These are phyloP conservation scores for Danaus melanippus DNA, from an alignment of 1,140 invertebrate species.

Conservation along the genomic window DNA sequence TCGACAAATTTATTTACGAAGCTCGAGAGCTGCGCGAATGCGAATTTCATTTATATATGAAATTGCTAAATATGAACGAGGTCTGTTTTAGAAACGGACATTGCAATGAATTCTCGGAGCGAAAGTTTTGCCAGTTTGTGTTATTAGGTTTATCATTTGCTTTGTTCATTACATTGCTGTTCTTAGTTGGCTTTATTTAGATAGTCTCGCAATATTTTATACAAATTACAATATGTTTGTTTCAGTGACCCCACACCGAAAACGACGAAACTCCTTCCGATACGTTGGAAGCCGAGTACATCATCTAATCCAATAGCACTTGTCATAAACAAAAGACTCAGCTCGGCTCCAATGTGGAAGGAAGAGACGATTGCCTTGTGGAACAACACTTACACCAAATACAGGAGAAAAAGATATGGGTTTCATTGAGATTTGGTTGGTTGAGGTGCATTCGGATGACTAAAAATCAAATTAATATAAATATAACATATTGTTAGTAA, in stretches of 20 bases:
- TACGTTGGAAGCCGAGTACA: constrained; percentile 44
- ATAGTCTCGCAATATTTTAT: not conserved
- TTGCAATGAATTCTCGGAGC: not conserved
- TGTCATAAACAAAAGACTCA: constrained; percentile 37
- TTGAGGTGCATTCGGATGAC: no score
- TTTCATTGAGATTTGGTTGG: constrained; percentile 11
- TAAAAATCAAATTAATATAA: not conserved
- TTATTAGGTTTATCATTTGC: constrained; percentile 4
- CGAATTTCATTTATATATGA: constrained; percentile 12
- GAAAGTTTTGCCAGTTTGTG: not conserved
- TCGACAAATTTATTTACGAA: constrained; percentile 17
- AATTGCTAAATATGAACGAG: constrained; percentile 1
- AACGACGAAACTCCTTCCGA: constrained; percentile 32
- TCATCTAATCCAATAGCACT: constrained; percentile 43
- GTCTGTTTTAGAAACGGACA: constrained; percentile 7
- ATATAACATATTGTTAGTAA: not conserved
- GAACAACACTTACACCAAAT: constrained; percentile 55
- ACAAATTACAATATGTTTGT: constrained; percentile 11
- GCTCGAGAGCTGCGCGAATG: constrained; percentile 4
- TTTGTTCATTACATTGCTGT: constrained; percentile 5
- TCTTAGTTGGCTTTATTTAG: not conserved
- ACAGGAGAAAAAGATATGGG: constrained; percentile 43
- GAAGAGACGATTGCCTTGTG: constrained; percentile 36
- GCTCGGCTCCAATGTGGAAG: constrained; percentile 45
- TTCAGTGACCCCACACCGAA: constrained; percentile 52